Evolutionary conservation across 1,140 invertebrate genomes (phyloP).

Genomic region (Camponotus pennsylvanicus): DNA sequence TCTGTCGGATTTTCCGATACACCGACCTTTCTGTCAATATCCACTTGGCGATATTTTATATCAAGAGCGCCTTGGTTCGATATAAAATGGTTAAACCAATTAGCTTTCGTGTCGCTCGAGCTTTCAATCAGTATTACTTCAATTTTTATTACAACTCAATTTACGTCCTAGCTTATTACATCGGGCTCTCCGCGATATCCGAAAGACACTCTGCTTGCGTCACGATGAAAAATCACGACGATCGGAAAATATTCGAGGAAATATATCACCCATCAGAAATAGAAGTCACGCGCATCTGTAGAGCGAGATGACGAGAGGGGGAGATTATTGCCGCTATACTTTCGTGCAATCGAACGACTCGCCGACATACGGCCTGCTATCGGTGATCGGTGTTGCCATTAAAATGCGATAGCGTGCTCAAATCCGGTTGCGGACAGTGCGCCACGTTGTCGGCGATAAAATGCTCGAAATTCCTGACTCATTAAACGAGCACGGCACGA

Average conservation of each 20-base stretch:
- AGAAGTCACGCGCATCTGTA: slow-evolving; percentile 4
- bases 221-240: slow-evolving; percentile 46
- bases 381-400: slow-evolving; percentile 55
- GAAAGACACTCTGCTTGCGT: not conserved
- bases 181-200: not conserved
- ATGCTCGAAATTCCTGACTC: slow-evolving; percentile 73
- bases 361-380: slow-evolving; percentile 26
- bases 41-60: slow-evolving; percentile 42
- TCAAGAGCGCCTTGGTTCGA: slow-evolving; percentile 16
- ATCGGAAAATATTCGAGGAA: slow-evolving; percentile 44
- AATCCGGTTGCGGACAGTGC: slow-evolving; percentile 36
- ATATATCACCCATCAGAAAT: slow-evolving; percentile 18
- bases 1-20: slow-evolving; percentile 18
- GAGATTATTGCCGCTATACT: slow-evolving; percentile 21
- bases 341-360: slow-evolving; percentile 34
- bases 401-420: slow-evolving; percentile 69
- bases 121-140: slow-evolving; percentile 48
- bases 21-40: slow-evolving; percentile 30
- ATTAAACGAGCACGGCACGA: slow-evolving; percentile 70
- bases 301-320: not conserved
- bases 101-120: slow-evolving; percentile 34
- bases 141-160: slow-evolving; percentile 47
- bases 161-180: slow-evolving; percentile 1
- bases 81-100: slow-evolving; percentile 41
- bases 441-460: slow-evolving; percentile 66